Percentiles rank a stretch among this genome's conserved stretches.
phyloP scores from a whole-genome alignment of 2,797 vertebrate species.

The Enoplosus armatus region DNA sequence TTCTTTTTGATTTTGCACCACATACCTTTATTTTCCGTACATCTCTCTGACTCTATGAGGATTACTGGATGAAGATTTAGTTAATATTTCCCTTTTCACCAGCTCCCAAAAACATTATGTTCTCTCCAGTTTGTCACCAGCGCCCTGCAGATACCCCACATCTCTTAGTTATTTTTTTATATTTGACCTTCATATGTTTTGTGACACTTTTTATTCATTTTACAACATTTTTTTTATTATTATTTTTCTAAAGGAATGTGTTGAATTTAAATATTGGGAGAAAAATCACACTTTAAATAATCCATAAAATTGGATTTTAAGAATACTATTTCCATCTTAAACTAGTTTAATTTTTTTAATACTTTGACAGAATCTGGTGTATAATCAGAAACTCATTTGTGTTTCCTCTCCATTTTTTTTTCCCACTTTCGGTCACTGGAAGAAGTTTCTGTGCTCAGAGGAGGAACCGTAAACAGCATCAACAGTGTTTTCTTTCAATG shows the following conservation, averaged over 20 bases:
- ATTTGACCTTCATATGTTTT: not conserved
- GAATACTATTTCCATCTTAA: not conserved
- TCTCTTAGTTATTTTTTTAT: not conserved
- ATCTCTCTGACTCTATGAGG: slow-evolving; percentile 12
- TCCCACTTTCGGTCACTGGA: not conserved
- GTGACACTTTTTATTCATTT: not conserved
- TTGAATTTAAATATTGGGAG: not conserved
- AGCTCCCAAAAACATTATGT: not conserved
- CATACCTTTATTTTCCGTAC: slow-evolving; percentile 59
- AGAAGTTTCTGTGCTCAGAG: not conserved
- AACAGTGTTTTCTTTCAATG: not conserved
- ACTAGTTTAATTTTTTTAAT: not conserved
- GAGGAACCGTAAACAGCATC: not conserved
- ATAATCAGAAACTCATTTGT: not conserved
- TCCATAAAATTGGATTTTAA: not conserved
- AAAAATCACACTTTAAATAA: not conserved
- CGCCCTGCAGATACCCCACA: slow-evolving; percentile 24
- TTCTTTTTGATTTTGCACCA: slow-evolving; percentile 10
- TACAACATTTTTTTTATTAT: not conserved
- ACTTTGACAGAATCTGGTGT: not conserved
- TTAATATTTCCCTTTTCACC: slow-evolving; percentile 44
- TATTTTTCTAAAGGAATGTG: not conserved
- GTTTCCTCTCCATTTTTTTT: not conserved
- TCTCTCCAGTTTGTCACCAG: slow-evolving; percentile 3
- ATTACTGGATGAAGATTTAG: slow-evolving; percentile 4